Percentiles rank a stretch among this genome's conserved stretches.
Evolutionary conservation across 2,888 invertebrate genomes (phyloP).

Genomic region (Lasius platythorax): DNA sequence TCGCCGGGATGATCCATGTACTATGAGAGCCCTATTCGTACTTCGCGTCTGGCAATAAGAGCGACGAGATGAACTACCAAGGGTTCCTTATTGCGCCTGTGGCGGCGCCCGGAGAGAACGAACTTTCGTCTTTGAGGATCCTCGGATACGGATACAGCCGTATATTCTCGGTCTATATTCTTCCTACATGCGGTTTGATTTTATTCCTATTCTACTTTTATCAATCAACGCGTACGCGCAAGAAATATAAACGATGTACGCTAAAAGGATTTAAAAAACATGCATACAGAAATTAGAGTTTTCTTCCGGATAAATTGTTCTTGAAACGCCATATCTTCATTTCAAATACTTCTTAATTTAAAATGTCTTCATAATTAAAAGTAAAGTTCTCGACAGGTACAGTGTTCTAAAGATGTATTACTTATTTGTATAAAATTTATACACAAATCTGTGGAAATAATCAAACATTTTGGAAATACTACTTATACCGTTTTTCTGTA

Average conservation of each 20-base stretch:
- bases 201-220: not conserved
- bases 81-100: slow-evolving; percentile 41
- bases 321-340: not conserved
- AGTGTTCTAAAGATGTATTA: not conserved
- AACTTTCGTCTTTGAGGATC: slow-evolving; percentile 41
- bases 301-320: not conserved
- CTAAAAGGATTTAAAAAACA: not conserved
- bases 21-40: slow-evolving; percentile 40
- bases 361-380: not conserved
- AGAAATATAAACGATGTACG: not conserved
- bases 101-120: slow-evolving; percentile 12
- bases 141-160: not conserved
- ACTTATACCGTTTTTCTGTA: not conserved
- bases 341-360: not conserved
- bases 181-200: slow-evolving; percentile 9
- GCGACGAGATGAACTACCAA: slow-evolving; percentile 27
- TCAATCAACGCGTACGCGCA: not conserved
- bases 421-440: not conserved
- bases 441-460: not conserved
- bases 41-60: slow-evolving; percentile 41
- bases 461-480: not conserved
- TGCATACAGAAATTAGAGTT: not conserved
- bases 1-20: slow-evolving; percentile 42
- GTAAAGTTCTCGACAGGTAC: not conserved
- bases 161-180: not conserved